Conservation (phyloP, 2,888 invertebrate species). For the Megalurothrips usitatus region DNA sequence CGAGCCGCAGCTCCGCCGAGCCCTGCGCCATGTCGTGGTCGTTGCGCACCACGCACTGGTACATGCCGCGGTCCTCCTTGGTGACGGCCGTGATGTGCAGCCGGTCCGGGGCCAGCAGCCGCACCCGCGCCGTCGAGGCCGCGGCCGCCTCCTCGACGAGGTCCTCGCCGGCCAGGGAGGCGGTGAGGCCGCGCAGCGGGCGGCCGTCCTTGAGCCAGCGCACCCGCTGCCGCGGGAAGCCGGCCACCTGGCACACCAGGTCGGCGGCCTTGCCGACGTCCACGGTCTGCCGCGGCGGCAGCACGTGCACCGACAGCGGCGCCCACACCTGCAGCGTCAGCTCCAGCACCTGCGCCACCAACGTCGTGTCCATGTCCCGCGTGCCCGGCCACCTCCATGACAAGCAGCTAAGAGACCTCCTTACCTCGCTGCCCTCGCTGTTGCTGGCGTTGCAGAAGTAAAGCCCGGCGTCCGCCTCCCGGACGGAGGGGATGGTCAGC, state of each 20-base stretch:
- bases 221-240: slow-evolving; percentile 46
- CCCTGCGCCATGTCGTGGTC: slow-evolving; percentile 49
- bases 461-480: slow-evolving; percentile 50
- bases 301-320: slow-evolving; percentile 46
- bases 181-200: slow-evolving; percentile 41
- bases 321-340: slow-evolving; percentile 50
- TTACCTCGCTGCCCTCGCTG: slow-evolving; percentile 52
- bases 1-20: slow-evolving; percentile 48
- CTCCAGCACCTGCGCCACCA: slow-evolving; percentile 44
- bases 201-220: slow-evolving; percentile 50
- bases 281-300: slow-evolving; percentile 48
- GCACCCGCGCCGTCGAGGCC: slow-evolving; percentile 41
- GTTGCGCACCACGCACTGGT: slow-evolving; percentile 49
- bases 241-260: slow-evolving; percentile 47
- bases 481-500: slow-evolving; percentile 51
- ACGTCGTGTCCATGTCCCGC: too few species aligned
- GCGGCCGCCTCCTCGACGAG: slow-evolving; percentile 35
- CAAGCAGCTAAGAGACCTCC: too few species aligned
- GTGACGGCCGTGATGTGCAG: slow-evolving; percentile 49
- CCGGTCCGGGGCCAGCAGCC: slow-evolving; percentile 50
- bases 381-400: too few species aligned
- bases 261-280: slow-evolving; percentile 51
- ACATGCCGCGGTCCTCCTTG: slow-evolving; percentile 49
- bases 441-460: slow-evolving; percentile 55
- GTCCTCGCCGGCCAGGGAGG: not conserved